phyloP scores from a whole-genome alignment of 2,888 invertebrate species.

The Serripes groenlandicus region DNA sequence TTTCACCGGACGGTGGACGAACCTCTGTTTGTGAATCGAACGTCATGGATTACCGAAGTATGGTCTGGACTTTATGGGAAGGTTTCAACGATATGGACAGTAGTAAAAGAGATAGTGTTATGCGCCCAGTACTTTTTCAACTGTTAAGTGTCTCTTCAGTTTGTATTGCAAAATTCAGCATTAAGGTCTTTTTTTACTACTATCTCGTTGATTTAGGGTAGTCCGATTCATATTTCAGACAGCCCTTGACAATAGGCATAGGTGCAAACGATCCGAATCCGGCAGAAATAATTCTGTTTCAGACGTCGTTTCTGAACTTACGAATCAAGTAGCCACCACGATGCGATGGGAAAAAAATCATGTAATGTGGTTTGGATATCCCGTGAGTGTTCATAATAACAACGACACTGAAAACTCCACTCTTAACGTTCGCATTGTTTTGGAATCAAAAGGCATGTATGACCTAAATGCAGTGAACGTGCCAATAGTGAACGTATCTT shows the following conservation, averaged over 20 bases:
- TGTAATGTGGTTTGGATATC: constrained; percentile 13
- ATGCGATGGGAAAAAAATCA: background rate
- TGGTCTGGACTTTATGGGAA: background rate
- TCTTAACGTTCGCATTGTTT: background rate
- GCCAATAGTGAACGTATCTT: background rate
- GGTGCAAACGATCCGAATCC: background rate
- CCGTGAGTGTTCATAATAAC: background rate
- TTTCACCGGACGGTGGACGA: constrained; percentile 16
- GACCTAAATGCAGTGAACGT: background rate
- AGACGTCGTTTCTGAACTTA: background rate
- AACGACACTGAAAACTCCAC: background rate
- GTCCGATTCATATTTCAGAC: no score
- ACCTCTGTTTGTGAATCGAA: constrained; percentile 12
- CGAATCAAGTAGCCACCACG: background rate
- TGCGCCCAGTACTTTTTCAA: background rate
- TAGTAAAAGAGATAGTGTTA: background rate
- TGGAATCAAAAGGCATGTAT: background rate
- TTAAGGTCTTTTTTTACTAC: background rate
- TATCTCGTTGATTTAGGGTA: no score
- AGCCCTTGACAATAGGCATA: background rate
- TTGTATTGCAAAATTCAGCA: background rate
- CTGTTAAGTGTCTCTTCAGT: background rate
- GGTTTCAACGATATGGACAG: background rate
- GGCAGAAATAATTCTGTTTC: background rate
- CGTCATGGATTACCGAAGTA: background rate